Evolutionary conservation across 2,888 invertebrate species (phyloP), one percentile per base, ranked within the genome.

Genomic region (Panzeria rudis): DNA sequence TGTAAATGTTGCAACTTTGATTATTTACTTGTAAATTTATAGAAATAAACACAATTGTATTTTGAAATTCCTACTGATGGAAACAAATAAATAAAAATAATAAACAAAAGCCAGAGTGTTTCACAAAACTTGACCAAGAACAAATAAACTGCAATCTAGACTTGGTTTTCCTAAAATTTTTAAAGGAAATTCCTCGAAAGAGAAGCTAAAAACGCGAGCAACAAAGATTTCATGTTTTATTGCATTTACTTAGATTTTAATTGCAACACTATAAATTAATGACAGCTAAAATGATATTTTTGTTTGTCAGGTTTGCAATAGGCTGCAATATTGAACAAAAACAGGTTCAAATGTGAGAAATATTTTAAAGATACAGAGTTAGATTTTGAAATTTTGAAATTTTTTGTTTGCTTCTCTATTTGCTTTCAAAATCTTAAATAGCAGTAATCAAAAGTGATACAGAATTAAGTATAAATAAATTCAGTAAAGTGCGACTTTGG

Each of bases 201-300:
- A 15, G n/a, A 9, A 9, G 29, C 29, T 2, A 29, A 29, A 29
- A 29, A 29, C 29, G 32, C 1, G 4, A 38, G 9, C 1, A 41
- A 47, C 3, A 44, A 50, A 66, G 17, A 52, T 25, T 20, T 8
- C 54, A 29, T 13, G 50, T 69, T 62, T 69, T 32, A 17, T 50
- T 17, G 15, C 17, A 62, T 44, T 50, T 64, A 13, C 35, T 71
- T 59, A 20, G 4, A 80, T 61, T 69, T 47, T 50, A 50, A 50
- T 73, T 80, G 50, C 80, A 73, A 73, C 73, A 73, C 38, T 50
- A 50, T n/a, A 47, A 78, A 44, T 41, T 52, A 78, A 62, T 69
- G 78, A 69, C 69, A 62, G 52, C 69, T 25, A 54, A 78, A 78
- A 78, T 52, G n/a, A 69, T 15, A 23, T 68, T 69, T 50, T 47